Percentiles rank a stretch among this genome's conserved stretches.
Evolutionary conservation across 2,797 vertebrate species (phyloP).

Genomic region (Mastacembelus armatus): DNA sequence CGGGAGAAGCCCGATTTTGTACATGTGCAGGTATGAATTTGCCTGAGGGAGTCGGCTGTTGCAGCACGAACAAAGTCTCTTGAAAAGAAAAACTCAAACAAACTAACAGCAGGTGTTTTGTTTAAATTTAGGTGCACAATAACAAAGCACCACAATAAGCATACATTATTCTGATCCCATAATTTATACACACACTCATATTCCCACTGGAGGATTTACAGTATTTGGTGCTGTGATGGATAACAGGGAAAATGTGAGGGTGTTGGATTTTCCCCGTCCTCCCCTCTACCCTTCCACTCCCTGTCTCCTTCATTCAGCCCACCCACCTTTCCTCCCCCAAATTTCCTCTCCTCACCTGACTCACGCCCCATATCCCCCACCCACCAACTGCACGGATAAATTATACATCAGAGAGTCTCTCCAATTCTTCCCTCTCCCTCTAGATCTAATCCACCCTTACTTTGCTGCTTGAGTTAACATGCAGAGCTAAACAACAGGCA

Average conservation of each 20-base stretch:
- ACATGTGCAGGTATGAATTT: conserved; percentile 20
- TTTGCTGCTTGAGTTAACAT: not conserved
- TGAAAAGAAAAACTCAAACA: not conserved
- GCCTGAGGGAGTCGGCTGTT: conserved; percentile 26
- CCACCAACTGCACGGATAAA: conserved; percentile 70
- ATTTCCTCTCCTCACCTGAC: conserved; percentile 44
- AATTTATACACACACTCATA: conserved; percentile 1
- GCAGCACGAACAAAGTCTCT: not conserved
- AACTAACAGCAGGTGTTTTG: not conserved
- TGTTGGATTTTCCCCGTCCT: conserved; percentile 32
- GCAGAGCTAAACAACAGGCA: conserved; percentile 9
- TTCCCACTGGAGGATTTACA: conserved; percentile 22
- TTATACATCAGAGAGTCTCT: conserved; percentile 76
- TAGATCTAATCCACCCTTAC: conserved; percentile 27
- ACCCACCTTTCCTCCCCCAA: conserved; percentile 50
- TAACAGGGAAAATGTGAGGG: conserved; percentile 44
- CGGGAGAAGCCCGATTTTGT: conserved; percentile 26
- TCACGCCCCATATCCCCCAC: conserved; percentile 53
- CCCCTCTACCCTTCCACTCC: conserved; percentile 14
- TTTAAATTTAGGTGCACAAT: not conserved
- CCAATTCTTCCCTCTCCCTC: conserved; percentile 35
- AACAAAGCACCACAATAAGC: conserved; percentile 4
- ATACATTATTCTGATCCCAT: not conserved
- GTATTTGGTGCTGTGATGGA: conserved; percentile 43
- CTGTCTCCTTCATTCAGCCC: conserved; percentile 33